Conservation (phyloP, 2,888 invertebrate species). For the Oscheius sp. region DNA sequence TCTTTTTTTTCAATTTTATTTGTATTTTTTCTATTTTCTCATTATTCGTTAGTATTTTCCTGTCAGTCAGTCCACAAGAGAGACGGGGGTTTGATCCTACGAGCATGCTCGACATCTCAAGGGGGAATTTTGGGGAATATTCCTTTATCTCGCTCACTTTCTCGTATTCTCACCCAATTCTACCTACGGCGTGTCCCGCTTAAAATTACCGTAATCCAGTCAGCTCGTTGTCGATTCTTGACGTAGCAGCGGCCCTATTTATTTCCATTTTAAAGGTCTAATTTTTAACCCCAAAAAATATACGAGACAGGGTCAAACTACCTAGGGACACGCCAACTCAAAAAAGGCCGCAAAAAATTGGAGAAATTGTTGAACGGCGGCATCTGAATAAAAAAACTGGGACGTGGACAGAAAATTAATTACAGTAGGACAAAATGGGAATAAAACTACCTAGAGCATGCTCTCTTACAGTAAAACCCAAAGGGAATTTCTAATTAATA, state of each 20-base stretch:
- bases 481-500: neutral
- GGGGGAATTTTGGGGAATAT: too few species aligned
- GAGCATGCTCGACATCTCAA: too few species aligned
- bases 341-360: slow-evolving; percentile 11
- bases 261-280: neutral
- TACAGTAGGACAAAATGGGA: neutral
- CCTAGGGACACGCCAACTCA: slow-evolving; percentile 14
- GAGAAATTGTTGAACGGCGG: slow-evolving; percentile 5
- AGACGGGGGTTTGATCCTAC: too few species aligned
- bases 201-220: slow-evolving; percentile 14
- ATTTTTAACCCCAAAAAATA: neutral
- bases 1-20: too few species aligned
- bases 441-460: slow-evolving; percentile 7
- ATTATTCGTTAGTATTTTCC: too few species aligned
- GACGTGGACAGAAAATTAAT: neutral
- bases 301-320: neutral
- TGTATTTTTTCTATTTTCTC: too few species aligned
- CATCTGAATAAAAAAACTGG: neutral
- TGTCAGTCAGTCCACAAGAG: too few species aligned
- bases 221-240: slow-evolving; percentile 17
- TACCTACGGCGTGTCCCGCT: slow-evolving; percentile 18
- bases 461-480: slow-evolving; percentile 12
- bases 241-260: neutral
- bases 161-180: neutral
- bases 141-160: too few species aligned